phyloP scores from a whole-genome alignment of 2,797 vertebrate genomes.

The Phataginus tetradactyla region DNA sequence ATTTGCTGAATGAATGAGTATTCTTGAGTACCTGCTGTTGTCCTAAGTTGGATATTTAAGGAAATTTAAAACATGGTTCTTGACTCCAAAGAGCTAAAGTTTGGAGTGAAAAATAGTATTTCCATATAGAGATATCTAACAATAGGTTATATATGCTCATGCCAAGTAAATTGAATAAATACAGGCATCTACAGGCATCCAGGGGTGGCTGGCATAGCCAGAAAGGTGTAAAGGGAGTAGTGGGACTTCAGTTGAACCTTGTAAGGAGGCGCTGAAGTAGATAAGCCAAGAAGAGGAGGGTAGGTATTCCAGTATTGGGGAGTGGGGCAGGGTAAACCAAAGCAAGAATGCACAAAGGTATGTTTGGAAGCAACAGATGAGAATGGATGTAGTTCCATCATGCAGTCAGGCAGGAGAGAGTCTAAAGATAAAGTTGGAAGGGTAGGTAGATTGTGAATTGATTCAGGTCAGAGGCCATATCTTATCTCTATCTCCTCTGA shows the following conservation, averaged over 20 bases:
- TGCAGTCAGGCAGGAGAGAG: neutral
- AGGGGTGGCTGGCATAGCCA: neutral
- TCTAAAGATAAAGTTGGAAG: conserved; percentile 32
- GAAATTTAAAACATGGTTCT: conserved; percentile 37
- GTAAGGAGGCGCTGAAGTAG: neutral
- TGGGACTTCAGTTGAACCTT: neutral
- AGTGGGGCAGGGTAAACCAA: neutral
- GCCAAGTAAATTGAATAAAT: conserved; percentile 28
- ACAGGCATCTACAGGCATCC: neutral
- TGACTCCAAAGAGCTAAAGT: neutral
- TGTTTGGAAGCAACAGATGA: conserved; percentile 4
- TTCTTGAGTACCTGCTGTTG: conserved; percentile 21
- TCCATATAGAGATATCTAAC: neutral
- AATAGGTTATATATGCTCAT: neutral
- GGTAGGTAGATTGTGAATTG: neutral
- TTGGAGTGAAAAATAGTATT: neutral
- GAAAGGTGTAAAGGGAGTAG: neutral
- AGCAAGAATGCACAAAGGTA: neutral
- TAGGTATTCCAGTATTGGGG: neutral
- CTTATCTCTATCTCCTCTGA: neutral
- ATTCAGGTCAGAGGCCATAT: neutral
- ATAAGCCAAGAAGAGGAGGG: neutral
- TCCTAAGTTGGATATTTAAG: conserved; percentile 38
- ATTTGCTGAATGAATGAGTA: conserved; percentile 37
- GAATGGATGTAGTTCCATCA: neutral